Evolutionary conservation across 2,113 vertebrate species (phyloP).

Genomic region (Melospiza georgiana): DNA sequence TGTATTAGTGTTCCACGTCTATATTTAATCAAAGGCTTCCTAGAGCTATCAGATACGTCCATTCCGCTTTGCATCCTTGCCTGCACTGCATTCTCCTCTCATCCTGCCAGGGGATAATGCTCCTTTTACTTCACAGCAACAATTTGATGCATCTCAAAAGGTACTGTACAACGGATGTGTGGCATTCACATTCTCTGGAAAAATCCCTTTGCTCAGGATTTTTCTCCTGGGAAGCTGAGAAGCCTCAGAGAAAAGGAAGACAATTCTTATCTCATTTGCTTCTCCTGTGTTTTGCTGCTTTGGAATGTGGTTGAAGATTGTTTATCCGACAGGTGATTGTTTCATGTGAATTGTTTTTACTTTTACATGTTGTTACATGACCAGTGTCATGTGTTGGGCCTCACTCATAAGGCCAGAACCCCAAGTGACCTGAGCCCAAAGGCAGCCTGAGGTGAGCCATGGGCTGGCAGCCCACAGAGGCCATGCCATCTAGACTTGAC

Average conservation of each 20-base stretch:
- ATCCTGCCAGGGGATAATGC: not conserved
- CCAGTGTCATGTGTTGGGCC: no score
- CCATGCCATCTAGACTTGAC: not conserved
- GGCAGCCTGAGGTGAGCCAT: not conserved
- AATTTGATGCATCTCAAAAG: not conserved
- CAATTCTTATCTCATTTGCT: no score
- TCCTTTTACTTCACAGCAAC: not conserved
- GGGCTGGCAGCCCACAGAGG: not conserved
- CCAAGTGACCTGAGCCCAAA: not conserved
- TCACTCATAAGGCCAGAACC: not conserved
- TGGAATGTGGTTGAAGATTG: no score
- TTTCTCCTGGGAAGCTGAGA: no score
- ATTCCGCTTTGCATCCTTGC: not conserved
- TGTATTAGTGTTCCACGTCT: not conserved
- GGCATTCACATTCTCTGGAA: no score
- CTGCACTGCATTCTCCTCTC: not conserved
- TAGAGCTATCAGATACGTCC: not conserved
- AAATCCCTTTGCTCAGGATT: no score
- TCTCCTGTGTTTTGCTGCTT: no score
- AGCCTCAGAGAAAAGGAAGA: no score
- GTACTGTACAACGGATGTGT: not conserved
- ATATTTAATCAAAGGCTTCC: constrained; percentile 15
- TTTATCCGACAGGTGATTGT: no score
- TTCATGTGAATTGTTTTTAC: no score
- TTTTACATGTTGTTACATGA: no score